Percentiles rank a stretch among this genome's conserved stretches.
Conservation (phyloP, 2,888 invertebrate genomes). For the Trissolcus brochymenae region DNA sequence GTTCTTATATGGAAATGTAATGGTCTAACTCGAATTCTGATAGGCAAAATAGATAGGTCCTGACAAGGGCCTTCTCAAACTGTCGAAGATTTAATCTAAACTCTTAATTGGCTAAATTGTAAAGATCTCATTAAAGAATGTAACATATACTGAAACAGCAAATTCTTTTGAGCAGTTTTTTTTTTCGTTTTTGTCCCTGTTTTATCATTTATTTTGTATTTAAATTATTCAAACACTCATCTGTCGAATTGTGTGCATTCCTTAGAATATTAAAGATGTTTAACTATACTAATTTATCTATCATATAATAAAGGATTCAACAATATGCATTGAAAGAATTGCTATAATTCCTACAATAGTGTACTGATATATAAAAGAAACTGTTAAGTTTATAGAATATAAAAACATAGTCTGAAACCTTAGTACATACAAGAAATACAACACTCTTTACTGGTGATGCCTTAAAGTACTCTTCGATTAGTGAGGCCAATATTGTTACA, state of each 20-base stretch:
- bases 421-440: not conserved
- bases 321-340: no score
- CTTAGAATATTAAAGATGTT: not conserved
- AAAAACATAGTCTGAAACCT: not conserved
- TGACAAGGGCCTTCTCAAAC: conserved; percentile 51
- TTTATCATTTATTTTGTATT: not conserved
- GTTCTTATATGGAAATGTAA: conserved; percentile 55
- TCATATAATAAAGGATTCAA: no score
- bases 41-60: conserved; percentile 54
- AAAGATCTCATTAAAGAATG: conserved; percentile 46
- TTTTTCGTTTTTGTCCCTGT: not conserved
- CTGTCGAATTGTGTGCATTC: not conserved
- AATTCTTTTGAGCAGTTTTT: not conserved
- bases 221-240: not conserved
- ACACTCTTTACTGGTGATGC: not conserved
- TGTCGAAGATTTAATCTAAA: conserved; percentile 43
- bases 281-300: no score
- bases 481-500: conserved; percentile 6
- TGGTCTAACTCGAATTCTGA: conserved; percentile 46
- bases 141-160: conserved; percentile 17
- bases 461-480: not conserved
- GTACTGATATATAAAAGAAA: no score
- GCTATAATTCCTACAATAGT: no score
- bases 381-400: no score
- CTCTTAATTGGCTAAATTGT: conserved; percentile 54